These are phyloP conservation scores for Conus betulinus DNA, from an alignment of 1,140 invertebrate genomes.

Conservation along the genomic window DNA sequence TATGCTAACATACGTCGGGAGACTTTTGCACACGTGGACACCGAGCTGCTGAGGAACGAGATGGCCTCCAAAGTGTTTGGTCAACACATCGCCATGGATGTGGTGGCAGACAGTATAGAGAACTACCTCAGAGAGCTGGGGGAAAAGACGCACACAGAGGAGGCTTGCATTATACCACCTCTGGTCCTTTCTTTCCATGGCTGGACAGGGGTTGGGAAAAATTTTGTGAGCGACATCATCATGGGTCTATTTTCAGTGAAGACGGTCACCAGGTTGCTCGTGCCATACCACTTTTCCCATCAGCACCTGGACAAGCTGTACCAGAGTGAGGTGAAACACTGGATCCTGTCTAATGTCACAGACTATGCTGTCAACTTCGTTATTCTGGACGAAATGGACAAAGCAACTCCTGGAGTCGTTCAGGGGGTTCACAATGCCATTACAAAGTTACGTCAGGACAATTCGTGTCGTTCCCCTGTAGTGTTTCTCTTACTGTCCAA, in stretches of 20 bases:
- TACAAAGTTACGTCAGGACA: constrained; percentile 42
- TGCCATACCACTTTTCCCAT: constrained; percentile 64
- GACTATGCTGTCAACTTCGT: constrained; percentile 62
- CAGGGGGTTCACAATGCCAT: constrained; percentile 54
- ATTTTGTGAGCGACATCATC: constrained; percentile 65
- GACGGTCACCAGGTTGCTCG: constrained; percentile 52
- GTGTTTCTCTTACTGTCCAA: constrained; percentile 68
- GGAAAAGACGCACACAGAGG: not conserved
- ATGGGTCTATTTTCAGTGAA: constrained; percentile 51
- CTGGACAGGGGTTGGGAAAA: constrained; percentile 72
- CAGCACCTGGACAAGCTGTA: constrained; percentile 48
- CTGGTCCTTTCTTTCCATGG: constrained; percentile 70
- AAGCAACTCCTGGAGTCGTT: constrained; percentile 55
- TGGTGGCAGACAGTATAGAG: constrained; percentile 49
- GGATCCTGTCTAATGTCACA: constrained; percentile 62
- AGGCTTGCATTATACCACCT: constrained; percentile 33
- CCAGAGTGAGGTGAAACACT: constrained; percentile 46
- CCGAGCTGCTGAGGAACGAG: constrained; percentile 46
- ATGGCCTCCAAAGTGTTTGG: constrained; percentile 68
- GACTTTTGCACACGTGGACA: constrained; percentile 39
- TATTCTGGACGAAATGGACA: constrained; percentile 72
- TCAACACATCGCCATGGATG: constrained; percentile 66
- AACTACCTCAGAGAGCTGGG: constrained; percentile 26
- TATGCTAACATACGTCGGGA: constrained; percentile 18
- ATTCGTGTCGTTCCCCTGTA: constrained; percentile 41